A percentile compares a stretch with the other conserved stretches of the same genome.
Evolutionary conservation across 2,113 vertebrate genomes (phyloP).

Genomic region (Notarius quadriscutis): DNA sequence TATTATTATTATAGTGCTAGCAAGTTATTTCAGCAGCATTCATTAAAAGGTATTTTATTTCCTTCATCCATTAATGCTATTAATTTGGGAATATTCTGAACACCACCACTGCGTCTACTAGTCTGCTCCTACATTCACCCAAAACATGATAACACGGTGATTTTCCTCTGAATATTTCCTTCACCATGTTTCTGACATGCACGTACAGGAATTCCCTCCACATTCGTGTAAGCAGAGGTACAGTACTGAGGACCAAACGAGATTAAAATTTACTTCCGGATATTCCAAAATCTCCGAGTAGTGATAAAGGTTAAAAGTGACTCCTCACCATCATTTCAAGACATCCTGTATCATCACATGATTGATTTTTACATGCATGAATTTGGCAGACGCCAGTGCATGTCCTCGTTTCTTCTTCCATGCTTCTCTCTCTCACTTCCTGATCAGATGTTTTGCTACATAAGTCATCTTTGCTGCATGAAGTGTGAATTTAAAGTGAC

Average conservation of each 20-base stretch:
- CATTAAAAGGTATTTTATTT: not conserved
- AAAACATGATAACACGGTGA: not conserved
- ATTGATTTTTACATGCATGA: not conserved
- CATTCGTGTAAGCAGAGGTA: not conserved
- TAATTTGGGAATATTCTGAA: too few relatives aligned
- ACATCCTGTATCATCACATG: not conserved
- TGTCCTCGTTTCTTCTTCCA: not conserved
- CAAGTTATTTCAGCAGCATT: not conserved
- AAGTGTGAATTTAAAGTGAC: not conserved
- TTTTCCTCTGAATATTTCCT: not conserved
- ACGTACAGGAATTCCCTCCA: not conserved
- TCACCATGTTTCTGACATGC: not conserved
- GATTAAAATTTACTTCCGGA: not conserved
- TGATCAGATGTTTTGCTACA: not conserved
- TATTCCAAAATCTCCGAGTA: not conserved
- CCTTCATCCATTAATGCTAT: not conserved
- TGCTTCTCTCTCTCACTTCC: not conserved
- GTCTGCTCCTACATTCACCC: not conserved
- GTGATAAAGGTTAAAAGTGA: not conserved
- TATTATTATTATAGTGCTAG: not conserved
- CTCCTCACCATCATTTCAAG: not conserved
- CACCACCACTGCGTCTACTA: not conserved
- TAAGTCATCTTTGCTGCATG: not conserved
- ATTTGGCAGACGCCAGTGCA: not conserved
- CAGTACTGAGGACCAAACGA: not conserved